Percentiles rank a stretch among this genome's conserved stretches.
phyloP scores from a whole-genome alignment of 2,113 vertebrate species.

The Oryzias curvinotus region DNA sequence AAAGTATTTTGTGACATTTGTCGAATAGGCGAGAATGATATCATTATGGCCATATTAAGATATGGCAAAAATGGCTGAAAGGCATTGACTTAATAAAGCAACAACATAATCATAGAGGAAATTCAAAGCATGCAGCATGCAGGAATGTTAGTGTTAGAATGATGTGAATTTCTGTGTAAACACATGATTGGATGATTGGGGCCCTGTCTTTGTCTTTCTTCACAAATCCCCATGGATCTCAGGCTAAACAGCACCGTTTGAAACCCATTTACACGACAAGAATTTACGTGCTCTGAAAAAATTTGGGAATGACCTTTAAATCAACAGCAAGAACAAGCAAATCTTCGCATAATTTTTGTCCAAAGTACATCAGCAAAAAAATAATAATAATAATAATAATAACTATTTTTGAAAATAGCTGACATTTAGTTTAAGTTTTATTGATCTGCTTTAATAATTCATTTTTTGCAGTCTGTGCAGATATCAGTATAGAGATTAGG shows the following conservation, averaged over 20 bases:
- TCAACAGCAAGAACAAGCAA: background rate
- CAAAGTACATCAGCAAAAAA: background rate
- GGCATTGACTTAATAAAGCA: slow-evolving; percentile 43
- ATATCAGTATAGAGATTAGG: background rate
- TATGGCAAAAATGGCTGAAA: slow-evolving; percentile 24
- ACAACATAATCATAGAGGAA: slow-evolving; percentile 23
- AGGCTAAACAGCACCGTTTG: slow-evolving; percentile 46
- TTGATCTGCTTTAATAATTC: background rate
- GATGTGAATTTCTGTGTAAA: slow-evolving; percentile 98
- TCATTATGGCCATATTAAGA: slow-evolving; percentile 23
- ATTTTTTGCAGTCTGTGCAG: background rate
- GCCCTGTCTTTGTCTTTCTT: slow-evolving; percentile 83
- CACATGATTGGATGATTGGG: slow-evolving; percentile 85
- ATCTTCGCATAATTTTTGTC: background rate
- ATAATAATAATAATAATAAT: background rate
- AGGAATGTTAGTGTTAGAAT: slow-evolving; percentile 84
- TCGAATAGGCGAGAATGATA: slow-evolving; percentile 71
- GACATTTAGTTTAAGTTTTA: background rate
- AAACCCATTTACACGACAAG: slow-evolving; percentile 50
- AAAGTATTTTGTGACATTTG: slow-evolving; percentile 71
- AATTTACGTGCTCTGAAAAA: slow-evolving; percentile 57
- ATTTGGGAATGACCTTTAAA: slow-evolving; percentile 68
- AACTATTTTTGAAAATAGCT: too few species aligned
- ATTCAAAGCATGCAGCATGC: slow-evolving; percentile 78
- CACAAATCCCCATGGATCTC: slow-evolving; percentile 64